These are phyloP conservation scores for Orycteropus afer DNA, from an alignment of 2,113 vertebrate species.

Conservation along the genomic window DNA sequence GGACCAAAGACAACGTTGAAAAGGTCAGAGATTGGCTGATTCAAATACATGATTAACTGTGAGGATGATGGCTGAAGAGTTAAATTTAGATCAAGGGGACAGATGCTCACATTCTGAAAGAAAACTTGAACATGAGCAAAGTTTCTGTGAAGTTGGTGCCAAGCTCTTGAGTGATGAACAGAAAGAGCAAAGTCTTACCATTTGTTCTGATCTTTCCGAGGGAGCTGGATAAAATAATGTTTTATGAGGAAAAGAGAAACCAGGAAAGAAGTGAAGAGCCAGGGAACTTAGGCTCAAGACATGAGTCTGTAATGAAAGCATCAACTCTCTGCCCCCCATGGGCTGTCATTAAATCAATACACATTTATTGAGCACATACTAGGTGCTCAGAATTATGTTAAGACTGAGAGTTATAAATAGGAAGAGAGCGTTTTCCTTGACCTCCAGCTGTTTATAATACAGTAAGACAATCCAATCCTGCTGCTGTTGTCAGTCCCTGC, in stretches of 20 bases:
- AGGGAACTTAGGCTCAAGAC: background rate
- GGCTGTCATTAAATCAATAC: no score
- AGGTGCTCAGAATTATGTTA: no score
- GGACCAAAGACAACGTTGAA: slow-evolving; percentile 35
- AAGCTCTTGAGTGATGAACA: background rate
- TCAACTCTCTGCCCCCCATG: accelerated
- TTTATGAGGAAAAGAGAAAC: background rate
- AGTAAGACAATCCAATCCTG: background rate
- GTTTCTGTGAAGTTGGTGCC: background rate
- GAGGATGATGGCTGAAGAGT: slow-evolving; percentile 47
- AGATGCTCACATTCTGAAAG: background rate
- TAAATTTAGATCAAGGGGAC: slow-evolving; percentile 22
- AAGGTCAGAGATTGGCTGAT: slow-evolving; percentile 63
- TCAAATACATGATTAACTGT: background rate
- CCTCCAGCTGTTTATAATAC: accelerated
- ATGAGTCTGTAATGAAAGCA: background rate
- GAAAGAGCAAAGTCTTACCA: slow-evolving; percentile 40
- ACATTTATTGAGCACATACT: accelerated
- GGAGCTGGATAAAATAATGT: background rate
- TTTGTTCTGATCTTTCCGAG: slow-evolving; percentile 46
- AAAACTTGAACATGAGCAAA: background rate
- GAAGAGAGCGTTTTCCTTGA: background rate
- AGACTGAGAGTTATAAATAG: accelerated
- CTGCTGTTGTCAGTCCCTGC: background rate
- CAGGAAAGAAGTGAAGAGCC: background rate